phyloP scores from a whole-genome alignment of 2,888 invertebrate species.

The Hirtodrosophila alboralis region DNA sequence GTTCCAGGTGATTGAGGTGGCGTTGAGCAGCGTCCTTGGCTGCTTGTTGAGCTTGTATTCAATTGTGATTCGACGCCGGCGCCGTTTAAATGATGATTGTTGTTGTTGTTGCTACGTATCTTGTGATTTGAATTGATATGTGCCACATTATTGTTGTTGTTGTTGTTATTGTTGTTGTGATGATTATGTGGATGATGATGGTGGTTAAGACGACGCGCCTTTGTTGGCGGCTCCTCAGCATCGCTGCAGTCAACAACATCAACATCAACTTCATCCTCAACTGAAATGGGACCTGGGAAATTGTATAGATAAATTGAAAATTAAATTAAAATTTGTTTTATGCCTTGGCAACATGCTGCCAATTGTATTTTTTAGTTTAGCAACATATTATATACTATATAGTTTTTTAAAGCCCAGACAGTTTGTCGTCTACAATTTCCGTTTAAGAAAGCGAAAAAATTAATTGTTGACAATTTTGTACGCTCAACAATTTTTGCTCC shows the following conservation, averaged over 20 bases:
- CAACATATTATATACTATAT: too few relatives aligned
- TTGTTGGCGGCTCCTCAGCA: conserved; percentile 85
- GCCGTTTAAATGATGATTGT: conserved; percentile 50
- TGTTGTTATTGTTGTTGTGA: conserved; percentile 43
- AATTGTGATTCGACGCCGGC: conserved; percentile 62
- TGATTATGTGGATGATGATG: conserved; percentile 49
- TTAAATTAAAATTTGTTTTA: conserved; percentile 38
- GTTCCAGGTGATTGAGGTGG: conserved; percentile 84
- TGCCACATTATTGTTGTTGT: conserved; percentile 53
- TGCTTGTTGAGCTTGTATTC: conserved; percentile 79
- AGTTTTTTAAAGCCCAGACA: too few relatives aligned
- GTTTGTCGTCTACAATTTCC: conserved; percentile 62
- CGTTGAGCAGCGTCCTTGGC: conserved; percentile 83
- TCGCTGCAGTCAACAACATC: conserved; percentile 90
- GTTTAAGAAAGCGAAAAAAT: conserved; percentile 58
- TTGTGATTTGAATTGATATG: conserved; percentile 47
- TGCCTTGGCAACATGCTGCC: conserved; percentile 30
- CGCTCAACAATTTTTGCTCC: conserved; percentile 5
- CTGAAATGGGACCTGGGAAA: conserved; percentile 83
- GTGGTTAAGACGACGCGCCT: conserved; percentile 79
- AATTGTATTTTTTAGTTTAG: too few relatives aligned
- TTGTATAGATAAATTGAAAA: conserved; percentile 33
- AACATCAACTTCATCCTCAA: conserved; percentile 88
- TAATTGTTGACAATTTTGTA: conserved; percentile 55
- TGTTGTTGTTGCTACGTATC: conserved; percentile 47